Evolutionary conservation across 2,797 vertebrate species (phyloP).

Genomic region (Microhierax caerulescens): DNA sequence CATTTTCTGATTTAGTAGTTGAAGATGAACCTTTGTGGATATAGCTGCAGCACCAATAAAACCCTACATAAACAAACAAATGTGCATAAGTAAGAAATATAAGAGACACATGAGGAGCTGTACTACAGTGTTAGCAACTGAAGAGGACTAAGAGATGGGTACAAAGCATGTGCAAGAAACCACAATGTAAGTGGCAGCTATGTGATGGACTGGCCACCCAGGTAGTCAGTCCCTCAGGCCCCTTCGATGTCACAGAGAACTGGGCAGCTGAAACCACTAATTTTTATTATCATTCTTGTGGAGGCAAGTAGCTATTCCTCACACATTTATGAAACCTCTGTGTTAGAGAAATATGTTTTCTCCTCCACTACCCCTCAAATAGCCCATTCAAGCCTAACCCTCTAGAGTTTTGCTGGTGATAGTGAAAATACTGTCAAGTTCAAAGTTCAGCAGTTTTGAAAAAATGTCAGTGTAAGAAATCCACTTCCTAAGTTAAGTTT

Average conservation of each 20-base stretch:
- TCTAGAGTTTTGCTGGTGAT: neutral
- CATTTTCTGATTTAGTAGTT: neutral
- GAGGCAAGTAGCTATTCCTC: neutral
- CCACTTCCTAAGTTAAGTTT: neutral
- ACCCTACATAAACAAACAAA: neutral
- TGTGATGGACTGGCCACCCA: neutral
- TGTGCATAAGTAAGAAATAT: neutral
- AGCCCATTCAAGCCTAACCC: neutral
- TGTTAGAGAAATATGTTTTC: neutral
- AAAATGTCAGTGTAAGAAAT: neutral
- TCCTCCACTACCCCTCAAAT: neutral
- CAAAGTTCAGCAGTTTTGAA: neutral
- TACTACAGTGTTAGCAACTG: neutral
- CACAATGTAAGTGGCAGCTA: fast-evolving
- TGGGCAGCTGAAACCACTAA: neutral
- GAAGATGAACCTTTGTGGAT: neutral
- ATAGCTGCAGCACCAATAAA: neutral
- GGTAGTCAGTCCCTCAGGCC: neutral
- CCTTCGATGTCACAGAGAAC: neutral
- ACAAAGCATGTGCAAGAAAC: neutral
- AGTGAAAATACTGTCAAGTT: neutral
- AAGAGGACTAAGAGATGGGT: neutral
- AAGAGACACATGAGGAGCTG: neutral
- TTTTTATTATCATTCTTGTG: neutral
- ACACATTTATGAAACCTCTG: neutral